Evolutionary conservation across 1,140 invertebrate species (phyloP), one percentile per base, ranked within the genome.

Genomic region (Muscidifurax raptorellus): DNA sequence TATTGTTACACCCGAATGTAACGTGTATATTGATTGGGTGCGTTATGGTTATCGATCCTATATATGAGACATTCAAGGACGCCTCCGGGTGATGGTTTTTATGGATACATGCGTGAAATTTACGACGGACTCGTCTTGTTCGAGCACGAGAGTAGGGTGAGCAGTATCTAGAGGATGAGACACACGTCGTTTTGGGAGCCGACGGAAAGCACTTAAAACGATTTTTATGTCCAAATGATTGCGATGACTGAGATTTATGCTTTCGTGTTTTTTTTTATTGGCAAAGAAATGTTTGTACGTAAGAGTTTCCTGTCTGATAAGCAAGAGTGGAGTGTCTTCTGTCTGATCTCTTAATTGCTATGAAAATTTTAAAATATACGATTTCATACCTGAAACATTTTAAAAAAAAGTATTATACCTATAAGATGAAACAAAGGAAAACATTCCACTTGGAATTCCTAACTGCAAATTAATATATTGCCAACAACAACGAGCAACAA

Each of bases 181-280:
- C 30, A 74, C 32, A 30, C 64, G 9, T 75, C 15, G 59, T 78
- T 83, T 47, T 28, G n/a, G 25, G 10, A 64, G 27, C 59, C 18
- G 74, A 72, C 82, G 15, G 66, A 83, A 83, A 83, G n/a, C 82
- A 79, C 82, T 83, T 83, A 78, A 78, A 59, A 30, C 52, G 27
- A 78, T 78, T 71, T 83, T 71, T 78, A 78, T 78, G 47, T 52
- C 82, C n/a, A 25, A 25, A 72, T 78, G 67, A 71, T 71, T 78
- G 22, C 44, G 9, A n/a, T 27, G 66, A 74, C 18, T 27, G 52
- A 71, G 75, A 83, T 83, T 83, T 79, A 83, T 79, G 27, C 30
- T 12, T 77, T 2, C 52, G 30, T 79, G 30, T 47, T 25, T 78
- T 69, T 28, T 10, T 69, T 30, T 69, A 25, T 69, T 36, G 32